Percentiles rank a stretch among this genome's conserved stretches.
Conservation (phyloP, 2,797 vertebrate genomes). For the Pseudomugil gertrudae region DNA sequence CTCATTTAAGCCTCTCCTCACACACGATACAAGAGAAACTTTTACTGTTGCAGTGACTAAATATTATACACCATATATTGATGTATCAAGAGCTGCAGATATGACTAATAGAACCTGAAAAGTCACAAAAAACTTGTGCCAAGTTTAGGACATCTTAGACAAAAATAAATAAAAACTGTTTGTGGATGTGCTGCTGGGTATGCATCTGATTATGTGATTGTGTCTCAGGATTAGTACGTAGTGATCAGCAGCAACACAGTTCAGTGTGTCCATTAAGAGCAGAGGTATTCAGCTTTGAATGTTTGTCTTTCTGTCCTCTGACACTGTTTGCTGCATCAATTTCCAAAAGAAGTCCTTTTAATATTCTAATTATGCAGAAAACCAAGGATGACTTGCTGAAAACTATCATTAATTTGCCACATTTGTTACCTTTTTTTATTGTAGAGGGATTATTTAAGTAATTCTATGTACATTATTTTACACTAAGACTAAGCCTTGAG, state of each 20-base stretch:
- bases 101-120: slow-evolving; percentile 12
- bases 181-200: slow-evolving; percentile 20
- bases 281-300: not conserved
- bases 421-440: slow-evolving; percentile 17
- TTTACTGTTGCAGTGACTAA: slow-evolving; percentile 15
- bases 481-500: slow-evolving; percentile 21
- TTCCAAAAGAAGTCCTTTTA: slow-evolving; percentile 10
- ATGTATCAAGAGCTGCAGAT: slow-evolving; percentile 7
- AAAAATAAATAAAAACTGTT: slow-evolving; percentile 11
- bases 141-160: slow-evolving; percentile 31
- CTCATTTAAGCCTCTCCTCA: slow-evolving; percentile 69
- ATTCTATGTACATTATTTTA: slow-evolving; percentile 34
- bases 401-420: slow-evolving; percentile 19
- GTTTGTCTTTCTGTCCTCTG: slow-evolving; percentile 4
- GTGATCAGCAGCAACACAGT: not conserved
- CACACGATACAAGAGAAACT: slow-evolving; percentile 15
- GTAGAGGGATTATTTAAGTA: slow-evolving; percentile 12
- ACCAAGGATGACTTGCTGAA: slow-evolving; percentile 21
- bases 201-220: slow-evolving; percentile 13
- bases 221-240: slow-evolving; percentile 11
- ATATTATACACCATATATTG: slow-evolving; percentile 21
- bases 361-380: slow-evolving; percentile 46
- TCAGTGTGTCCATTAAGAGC: slow-evolving; percentile 7
- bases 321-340: slow-evolving; percentile 7
- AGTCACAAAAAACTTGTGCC: slow-evolving; percentile 32